Base-by-base conservation (phyloP, 64 coral and sea anemone genomes). In the Astreopora myriophthalma region DNA sequence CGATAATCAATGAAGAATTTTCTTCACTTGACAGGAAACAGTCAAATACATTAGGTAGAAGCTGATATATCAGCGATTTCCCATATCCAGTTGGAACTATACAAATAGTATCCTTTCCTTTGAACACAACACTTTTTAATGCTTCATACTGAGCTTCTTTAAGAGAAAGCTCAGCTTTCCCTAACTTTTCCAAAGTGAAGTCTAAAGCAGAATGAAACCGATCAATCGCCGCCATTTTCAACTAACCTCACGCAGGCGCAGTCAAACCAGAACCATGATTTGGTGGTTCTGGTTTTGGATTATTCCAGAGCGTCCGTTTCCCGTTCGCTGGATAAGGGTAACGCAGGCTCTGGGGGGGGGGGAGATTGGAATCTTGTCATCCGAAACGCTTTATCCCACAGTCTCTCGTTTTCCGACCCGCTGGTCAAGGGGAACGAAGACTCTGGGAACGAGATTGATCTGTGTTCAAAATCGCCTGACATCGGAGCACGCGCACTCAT, bases 31-130 rank as follows among this genome's bases (percentile, higher is more conserved):
- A 40, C 6, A 9, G 5, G 42, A 24, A 13, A 83, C 13, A 61
- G 25, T 89, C 74, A 22, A 62, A 63, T 61, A 78, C 74, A 27
- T 40, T 13, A 60, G 73, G 71, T 55, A 89, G 65, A 58, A 89
- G 16, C 39, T 89, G 87, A 58, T 89, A 89, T 34, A 89, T 89
- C 31, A 89, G 29, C 33, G 86, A 89, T 60, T 89, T 84, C 48
- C 80, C 80, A 64, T 84, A 84, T 84, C 80, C 82, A 34, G 82
- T 85, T 2, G 82, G 46, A 3, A 84, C 28, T 12, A 84, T 55
- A 30, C 44, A 46, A 8, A 84, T 3, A 11, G 58, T 55, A 62
- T 85, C 82, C 32, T 28, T 67, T 85, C 64, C 9, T 58, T 22
- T 2, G 6, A 82, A 48, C 25, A 27, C 39, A 75, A 75, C 34